Conservation (phyloP, 2,113 vertebrate species). For the Fregetta grallaria region DNA sequence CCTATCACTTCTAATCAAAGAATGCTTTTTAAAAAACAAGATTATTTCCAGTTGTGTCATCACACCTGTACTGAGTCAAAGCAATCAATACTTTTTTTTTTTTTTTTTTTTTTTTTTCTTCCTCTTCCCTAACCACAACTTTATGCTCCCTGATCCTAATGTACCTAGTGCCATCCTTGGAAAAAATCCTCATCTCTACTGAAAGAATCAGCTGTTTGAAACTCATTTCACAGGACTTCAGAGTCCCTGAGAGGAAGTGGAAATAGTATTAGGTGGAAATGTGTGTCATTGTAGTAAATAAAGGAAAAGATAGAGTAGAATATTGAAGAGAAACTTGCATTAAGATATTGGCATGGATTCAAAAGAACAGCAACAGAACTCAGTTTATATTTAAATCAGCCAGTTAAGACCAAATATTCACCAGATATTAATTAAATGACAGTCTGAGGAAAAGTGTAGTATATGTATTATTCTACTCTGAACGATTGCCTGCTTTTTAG, state of each 20-base stretch:
- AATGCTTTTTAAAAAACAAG: background rate
- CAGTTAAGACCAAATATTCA: background rate
- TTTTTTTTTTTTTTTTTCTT: background rate
- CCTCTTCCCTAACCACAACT: background rate
- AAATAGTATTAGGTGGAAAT: background rate
- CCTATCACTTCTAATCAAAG: background rate
- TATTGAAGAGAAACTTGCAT: background rate
- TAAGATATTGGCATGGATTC: background rate
- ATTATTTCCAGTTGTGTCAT: background rate
- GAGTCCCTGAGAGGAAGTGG: background rate
- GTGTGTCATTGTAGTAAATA: background rate
- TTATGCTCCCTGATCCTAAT: background rate
- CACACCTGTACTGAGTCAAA: background rate
- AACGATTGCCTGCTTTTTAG: background rate
- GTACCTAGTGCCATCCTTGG: background rate
- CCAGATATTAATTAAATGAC: background rate
- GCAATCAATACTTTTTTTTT: background rate
- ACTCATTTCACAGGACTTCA: background rate
- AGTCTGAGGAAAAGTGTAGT: background rate
- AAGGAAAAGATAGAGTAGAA: background rate
- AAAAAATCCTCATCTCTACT: background rate
- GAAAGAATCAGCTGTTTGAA: background rate
- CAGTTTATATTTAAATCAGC: background rate
- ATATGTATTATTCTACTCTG: background rate
- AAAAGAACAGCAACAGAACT: background rate